Evolutionary conservation across 2,113 vertebrate genomes (phyloP), one percentile per base, ranked within the genome.

Genomic region (Pao palembangensis): DNA sequence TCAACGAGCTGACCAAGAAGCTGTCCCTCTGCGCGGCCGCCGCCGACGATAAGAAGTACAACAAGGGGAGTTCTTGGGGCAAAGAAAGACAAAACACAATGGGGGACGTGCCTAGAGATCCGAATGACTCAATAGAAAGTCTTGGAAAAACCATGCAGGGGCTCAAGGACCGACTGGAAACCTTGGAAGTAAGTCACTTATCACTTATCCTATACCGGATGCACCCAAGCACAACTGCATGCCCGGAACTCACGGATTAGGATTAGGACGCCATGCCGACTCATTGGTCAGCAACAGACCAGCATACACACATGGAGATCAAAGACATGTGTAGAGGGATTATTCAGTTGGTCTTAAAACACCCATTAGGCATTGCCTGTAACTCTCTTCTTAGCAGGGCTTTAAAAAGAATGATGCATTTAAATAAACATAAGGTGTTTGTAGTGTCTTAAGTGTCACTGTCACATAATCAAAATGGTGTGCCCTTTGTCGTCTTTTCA

Each of bases 41-140:
- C 38, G 78, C 89, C 0, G 84, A 85, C 18, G 80, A 87, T 7
- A 90, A 89, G 79, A 92, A 86, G 70, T 80, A 87, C 44, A 81
- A 75, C 17, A 87, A 81, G 51, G 7, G 69, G 10, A 90, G 82
- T 0, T 52, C 88, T 0, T 92, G 93, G 92, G 90, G 88, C 38
- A 94, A 92, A 73, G 91, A 88, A 34, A 92, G 88, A 67, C 90
- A 91, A 52, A 81, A 99, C 69, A 98, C 96, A 0, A 99, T 99
- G 95, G 97, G 95, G 5, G 96, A 99, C 69, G 90, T 96, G 54
- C 97, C 97, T 6, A 89, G 93, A 50, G 95, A 98, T 71, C 94
- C 96, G 0, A 92, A 90, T 16, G 94, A 93, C 76, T 89, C 93
- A 21, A 92, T 98, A 55, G 94, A 98, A 42, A 93, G 91, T 76